Evolutionary conservation across 2,797 vertebrate genomes (phyloP).

Genomic region (Falco naumanni): DNA sequence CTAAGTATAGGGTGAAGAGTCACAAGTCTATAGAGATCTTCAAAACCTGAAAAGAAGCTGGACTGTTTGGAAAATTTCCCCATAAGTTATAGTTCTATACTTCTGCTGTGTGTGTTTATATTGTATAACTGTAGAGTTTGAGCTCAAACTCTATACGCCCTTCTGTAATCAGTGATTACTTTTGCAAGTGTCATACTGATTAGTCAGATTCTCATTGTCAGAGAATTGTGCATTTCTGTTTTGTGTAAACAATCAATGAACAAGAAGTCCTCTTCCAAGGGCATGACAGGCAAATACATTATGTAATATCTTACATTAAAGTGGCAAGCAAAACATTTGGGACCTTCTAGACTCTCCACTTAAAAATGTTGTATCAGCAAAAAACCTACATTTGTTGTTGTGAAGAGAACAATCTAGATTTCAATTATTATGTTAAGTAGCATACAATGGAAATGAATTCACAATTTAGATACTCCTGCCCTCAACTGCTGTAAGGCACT

Average conservation of each 20-base stretch:
- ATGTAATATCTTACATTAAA: background rate
- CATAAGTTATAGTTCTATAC: background rate
- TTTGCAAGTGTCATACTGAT: conserved; percentile 39
- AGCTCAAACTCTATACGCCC: background rate
- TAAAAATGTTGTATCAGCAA: background rate
- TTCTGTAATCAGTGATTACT: conserved; percentile 47
- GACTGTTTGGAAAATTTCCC: background rate
- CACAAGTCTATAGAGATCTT: background rate
- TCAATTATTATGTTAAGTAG: background rate
- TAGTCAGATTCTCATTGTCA: conserved; percentile 37
- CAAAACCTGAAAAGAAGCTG: background rate
- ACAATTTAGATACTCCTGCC: background rate
- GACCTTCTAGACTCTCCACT: background rate
- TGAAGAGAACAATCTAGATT: background rate
- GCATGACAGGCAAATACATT: background rate
- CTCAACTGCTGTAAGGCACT: background rate
- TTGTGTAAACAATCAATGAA: conserved; percentile 46
- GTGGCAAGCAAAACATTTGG: background rate
- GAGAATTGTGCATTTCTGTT: conserved; percentile 39
- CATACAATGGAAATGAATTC: background rate
- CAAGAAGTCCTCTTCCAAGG: conserved; percentile 46
- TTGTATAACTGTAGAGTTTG: background rate
- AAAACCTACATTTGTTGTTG: background rate
- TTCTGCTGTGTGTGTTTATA: background rate
- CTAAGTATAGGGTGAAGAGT: background rate